Conservation (phyloP, 1,140 invertebrate genomes). For the roundworm (Caenorhabditis elegans) region WBcel235 BX284603.4:4992501-4993000, state of each 20-base stretch:
- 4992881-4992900: background rate
- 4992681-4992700: background rate
- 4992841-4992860: too few relatives aligned
- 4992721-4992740: background rate
- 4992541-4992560: background rate
- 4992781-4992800: background rate
- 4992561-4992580: background rate
- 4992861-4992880: background rate
- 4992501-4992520: background rate
- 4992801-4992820: background rate
- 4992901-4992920: too few relatives aligned
- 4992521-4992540: background rate
- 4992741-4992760: background rate
- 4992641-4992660: background rate
- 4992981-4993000: background rate
- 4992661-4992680: background rate
- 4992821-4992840: too few relatives aligned
- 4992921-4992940: constrained; percentile 6
- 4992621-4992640: background rate
- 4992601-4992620: constrained; percentile 6
- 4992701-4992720: background rate
- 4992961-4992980: background rate
- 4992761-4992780: background rate
- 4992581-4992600: background rate
- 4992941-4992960: background rate